Base-by-base conservation (phyloP, 2,797 vertebrate species). In the Cichlasoma orientale region DNA sequence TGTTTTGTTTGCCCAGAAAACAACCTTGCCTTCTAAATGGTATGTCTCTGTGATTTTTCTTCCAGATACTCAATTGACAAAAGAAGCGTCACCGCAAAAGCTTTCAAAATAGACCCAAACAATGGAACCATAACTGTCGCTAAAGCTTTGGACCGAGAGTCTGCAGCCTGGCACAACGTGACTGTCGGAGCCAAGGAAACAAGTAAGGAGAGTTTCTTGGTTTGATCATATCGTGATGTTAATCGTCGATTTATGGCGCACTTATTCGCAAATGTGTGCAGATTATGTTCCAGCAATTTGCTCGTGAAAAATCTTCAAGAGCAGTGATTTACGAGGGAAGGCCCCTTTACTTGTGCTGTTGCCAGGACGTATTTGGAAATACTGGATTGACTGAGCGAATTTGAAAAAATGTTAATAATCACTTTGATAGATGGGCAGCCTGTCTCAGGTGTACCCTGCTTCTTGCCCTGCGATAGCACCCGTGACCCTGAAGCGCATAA, bases 131-230 rank as follows among this genome's bases (percentile, higher is more conserved):
- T 99, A 79, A 93, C 90, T 68, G 90, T 96, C 25, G 90, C 83
- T 29, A 91, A 92, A 84, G 82, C 92, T 82, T 92, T 99, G 90
- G 98, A 99, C 89, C 94, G 97, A 73, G 98, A 99, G 94, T 89
- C 80, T 53, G 79, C 85, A 71, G 83, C 94, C 75, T 98, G 97
- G 97, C 95, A 98, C 91, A 99, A 99, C 85, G 66, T 99, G 85
- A 98, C 96, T 10, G 77, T 98, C 52, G 94, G 84, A 82, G 98
- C 98, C 82, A 95, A 88, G 79, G 98, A 99, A 95, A 95, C 79
- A 88, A 94, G 98, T 99, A 93, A 97, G 97, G 91, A 77, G 16
- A 78, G 85, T 63, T 56, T 76, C 5, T 55, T 36, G 16, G 70
- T 18, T 63, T 74, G 14, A 44, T n/a, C 41, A 7, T 21, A 7